These are phyloP conservation scores for Ptilodon capucinus DNA, from an alignment of 2,888 invertebrate species.

Conservation along the genomic window DNA sequence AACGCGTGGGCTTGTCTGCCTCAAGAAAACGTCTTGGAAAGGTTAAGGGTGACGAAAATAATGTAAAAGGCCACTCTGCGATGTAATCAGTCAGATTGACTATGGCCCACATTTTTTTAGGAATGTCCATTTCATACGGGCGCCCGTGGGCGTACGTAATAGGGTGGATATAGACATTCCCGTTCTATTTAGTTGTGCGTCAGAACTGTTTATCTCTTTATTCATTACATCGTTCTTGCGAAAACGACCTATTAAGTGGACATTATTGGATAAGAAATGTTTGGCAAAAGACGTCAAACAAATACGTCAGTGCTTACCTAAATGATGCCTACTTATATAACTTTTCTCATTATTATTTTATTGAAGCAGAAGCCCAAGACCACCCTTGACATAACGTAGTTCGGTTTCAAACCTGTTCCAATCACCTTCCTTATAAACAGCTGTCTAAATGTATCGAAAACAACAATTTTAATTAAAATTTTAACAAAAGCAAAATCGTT, in stretches of 20 bases:
- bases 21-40: slow-evolving; percentile 47
- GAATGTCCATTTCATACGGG: slow-evolving; percentile 8
- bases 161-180: slow-evolving; percentile 14
- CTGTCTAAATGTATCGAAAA: too few species aligned
- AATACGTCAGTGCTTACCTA: neutral
- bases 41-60: slow-evolving; percentile 70
- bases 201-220: neutral
- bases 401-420: too few species aligned
- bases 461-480: too few species aligned
- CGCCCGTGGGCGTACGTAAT: slow-evolving; percentile 17
- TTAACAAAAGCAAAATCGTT: too few species aligned
- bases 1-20: slow-evolving; percentile 45
- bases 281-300: neutral
- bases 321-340: too few species aligned
- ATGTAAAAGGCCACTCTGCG: slow-evolving; percentile 50
- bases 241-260: neutral
- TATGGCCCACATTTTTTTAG: slow-evolving; percentile 22
- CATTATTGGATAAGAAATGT: neutral
- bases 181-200: slow-evolving; percentile 1
- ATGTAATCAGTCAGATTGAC: slow-evolving; percentile 34
- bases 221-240: neutral
- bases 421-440: too few species aligned
- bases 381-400: too few species aligned
- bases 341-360: too few species aligned
- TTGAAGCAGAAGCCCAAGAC: too few species aligned